Conservation (phyloP, 2,797 vertebrate genomes). For the Centroberyx gerrardi region DNA sequence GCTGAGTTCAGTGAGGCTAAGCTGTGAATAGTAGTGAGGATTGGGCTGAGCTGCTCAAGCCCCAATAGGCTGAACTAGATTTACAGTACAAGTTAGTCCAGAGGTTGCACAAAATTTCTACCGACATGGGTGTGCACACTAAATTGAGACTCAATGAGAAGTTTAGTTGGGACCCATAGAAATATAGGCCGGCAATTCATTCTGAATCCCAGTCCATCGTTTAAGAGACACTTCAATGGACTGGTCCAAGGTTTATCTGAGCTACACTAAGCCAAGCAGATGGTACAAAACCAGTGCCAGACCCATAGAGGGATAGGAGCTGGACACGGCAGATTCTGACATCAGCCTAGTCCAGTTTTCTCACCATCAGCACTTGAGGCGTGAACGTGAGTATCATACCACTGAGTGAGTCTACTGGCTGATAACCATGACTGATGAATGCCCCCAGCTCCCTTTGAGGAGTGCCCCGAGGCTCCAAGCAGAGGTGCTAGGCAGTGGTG, state of each 20-base stretch:
- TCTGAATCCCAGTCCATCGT: slow-evolving; percentile 6
- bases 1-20: slow-evolving; percentile 6
- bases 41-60: no score
- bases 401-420: not conserved
- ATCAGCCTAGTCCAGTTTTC: not conserved
- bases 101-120: not conserved
- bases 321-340: not conserved
- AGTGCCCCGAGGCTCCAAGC: not conserved
- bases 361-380: not conserved
- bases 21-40: not conserved
- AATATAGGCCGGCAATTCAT: not conserved
- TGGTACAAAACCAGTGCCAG: slow-evolving; percentile 10
- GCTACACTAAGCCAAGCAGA: slow-evolving; percentile 16
- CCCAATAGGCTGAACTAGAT: no score
- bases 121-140: no score
- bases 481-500: slow-evolving; percentile 3
- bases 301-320: not conserved
- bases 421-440: not conserved
- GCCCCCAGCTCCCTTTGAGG: slow-evolving; percentile 15
- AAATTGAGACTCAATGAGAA: no score
- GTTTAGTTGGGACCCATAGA: not conserved
- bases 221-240: slow-evolving; percentile 9
- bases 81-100: not conserved
- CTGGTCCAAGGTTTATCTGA: not conserved
- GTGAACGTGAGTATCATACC: not conserved